Conservation (phyloP, 2,888 invertebrate genomes). For the Eudasyphora cyanicolor region DNA sequence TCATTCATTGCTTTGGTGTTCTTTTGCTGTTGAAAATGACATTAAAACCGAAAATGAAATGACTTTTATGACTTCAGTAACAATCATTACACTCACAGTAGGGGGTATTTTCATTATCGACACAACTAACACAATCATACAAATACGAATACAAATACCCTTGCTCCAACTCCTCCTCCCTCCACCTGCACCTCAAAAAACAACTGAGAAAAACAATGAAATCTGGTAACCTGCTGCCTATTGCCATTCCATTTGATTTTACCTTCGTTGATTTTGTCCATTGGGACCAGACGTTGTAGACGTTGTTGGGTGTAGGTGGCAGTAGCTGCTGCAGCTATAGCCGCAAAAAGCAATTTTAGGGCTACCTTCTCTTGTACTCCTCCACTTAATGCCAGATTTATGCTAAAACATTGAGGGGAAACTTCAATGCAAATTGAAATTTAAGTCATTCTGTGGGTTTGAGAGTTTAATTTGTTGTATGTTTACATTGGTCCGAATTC, state of each 20-base stretch:
- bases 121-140: conserved; percentile 1
- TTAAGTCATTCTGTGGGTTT: conserved; percentile 30
- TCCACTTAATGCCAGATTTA: conserved; percentile 35
- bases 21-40: conserved; percentile 48
- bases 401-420: conserved; percentile 27
- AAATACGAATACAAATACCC: not conserved
- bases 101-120: conserved; percentile 62
- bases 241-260: conserved; percentile 11
- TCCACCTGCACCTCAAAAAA: not conserved
- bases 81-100: conserved; percentile 56
- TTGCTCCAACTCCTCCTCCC: no score
- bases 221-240: conserved; percentile 20
- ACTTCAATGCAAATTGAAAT: conserved; percentile 32
- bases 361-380: not conserved
- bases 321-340: not conserved
- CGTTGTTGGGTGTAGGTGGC: not conserved
- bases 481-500: not conserved
- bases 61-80: conserved; percentile 60
- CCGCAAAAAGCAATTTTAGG: conserved; percentile 53
- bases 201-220: not conserved
- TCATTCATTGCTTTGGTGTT: conserved; percentile 9
- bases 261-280: not conserved
- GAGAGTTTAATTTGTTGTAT: conserved; percentile 7
- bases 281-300: not conserved
- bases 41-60: conserved; percentile 59